Evolutionary conservation across 2,888 invertebrate species (phyloP), one percentile per base, ranked within the genome.

Genomic region (Acrobasis suavella): DNA sequence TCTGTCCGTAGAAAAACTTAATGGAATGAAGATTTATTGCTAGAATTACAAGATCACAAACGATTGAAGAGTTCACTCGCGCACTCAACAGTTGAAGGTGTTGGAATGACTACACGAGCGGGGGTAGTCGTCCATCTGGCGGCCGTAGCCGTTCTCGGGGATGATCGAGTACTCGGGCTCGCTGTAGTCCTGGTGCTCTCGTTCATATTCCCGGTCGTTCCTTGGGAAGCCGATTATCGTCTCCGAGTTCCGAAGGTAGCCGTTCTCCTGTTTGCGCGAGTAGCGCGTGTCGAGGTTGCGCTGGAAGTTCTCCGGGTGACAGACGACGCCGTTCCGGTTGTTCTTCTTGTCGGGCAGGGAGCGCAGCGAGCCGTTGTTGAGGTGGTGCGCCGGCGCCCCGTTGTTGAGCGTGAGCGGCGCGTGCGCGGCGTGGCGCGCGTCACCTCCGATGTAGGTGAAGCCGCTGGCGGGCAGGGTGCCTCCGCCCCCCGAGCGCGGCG

Each of bases 401-500:
- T 92, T 93, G 82, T 93, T 93, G 70, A 93, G 88, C 68, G 92
- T 92, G 72, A 85, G 86, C 71, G 91, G 55, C 55, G 38, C 38
- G 52, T 52, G 42, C 15, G 54, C 89, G 74, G 84, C 84, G 68
- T 77, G 87, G 80, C 94, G 94, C 72, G 93, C 86, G 72, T 95
- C 95, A 71, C 95, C 94, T 77, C 95, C 95, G 79, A 96, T 95
- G 91, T 96, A 96, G 70, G 96, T 95, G 93, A 96, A 96, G 69
- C 96, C 96, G 86, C 95, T 94, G 80, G 95, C 96, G 83, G 94
- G 95, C 82, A 94, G 94, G 78, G 94, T 94, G 71, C 78, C 85
- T 78, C 93, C 94, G 87, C 94, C 89, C 72, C 87, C 91, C 87
- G 87, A 87, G 85, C 87, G 89, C 74, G 78, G 87, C 83, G 85